Evolutionary conservation across 2,113 vertebrate species (phyloP), one percentile per base, ranked within the genome.

Genomic region (Apistogramma diplotaenia): DNA sequence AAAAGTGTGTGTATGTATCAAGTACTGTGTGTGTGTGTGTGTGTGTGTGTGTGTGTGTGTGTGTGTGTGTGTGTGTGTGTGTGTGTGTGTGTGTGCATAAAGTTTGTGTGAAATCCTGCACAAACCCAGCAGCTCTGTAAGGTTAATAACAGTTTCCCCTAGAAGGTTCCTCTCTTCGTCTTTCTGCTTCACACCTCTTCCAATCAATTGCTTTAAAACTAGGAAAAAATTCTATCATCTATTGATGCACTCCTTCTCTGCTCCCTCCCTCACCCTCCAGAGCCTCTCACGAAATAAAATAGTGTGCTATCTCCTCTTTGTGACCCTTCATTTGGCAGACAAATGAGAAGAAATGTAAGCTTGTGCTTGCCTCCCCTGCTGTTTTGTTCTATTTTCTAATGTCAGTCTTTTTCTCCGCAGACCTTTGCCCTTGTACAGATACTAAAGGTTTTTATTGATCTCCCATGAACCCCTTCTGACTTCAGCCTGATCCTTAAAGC

Each of bases 361-460:
- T n/a, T 73, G 46, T 58, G 18, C 46, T 31, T 29, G 60, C 73
- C 78, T 84, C 53, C 49, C 29, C 70, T 25, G 56, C 33, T 46
- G 59, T 90, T 90, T 85, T 43, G 57, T 80, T 86, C 49, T 76
- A 6, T 90, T 83, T 82, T 86, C 76, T 73, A 71, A 74, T 37
- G 54, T 67, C 77, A 56, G 76, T 74, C 62, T 81, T 82, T 84
- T 74, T 74, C 79, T 75, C 62, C 49, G 71, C 62, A 81, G 79
- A 85, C 76, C 76, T 83, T 49, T 78, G 74, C 59, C 49, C 76
- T 85, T 74, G 81, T 56, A 58, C 61, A 80, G 79, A 85, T 81
- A 76, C 80, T 85, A 87, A 91, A 87, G 86, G 61, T 87, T 90
- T 87, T 57, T 85, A 90, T 92, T 88, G 89, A 93, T 93, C 89